Evolutionary conservation across 1,140 invertebrate genomes (phyloP).

Genomic region (Octopus sinensis): DNA sequence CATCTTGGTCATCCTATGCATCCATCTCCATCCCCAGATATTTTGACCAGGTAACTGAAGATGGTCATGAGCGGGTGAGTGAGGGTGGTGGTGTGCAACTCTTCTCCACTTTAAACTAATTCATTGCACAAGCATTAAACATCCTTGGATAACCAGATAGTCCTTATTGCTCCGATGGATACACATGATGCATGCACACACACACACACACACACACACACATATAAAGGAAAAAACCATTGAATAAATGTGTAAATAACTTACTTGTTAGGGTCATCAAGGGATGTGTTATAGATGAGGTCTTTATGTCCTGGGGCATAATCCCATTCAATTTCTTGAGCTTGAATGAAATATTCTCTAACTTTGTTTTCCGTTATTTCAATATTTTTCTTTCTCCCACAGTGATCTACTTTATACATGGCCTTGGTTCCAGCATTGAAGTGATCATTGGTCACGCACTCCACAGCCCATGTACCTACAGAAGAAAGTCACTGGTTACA

Average conservation of each 20-base stretch:
- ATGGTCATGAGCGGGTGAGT: too few species aligned
- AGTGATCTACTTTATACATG: constrained; percentile 31
- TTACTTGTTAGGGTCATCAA: constrained; percentile 18
- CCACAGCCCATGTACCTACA: constrained; percentile 36
- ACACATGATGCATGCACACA: too few species aligned
- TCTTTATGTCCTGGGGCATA: constrained; percentile 34
- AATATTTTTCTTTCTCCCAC: not conserved
- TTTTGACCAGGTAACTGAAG: too few species aligned
- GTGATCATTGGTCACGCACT: constrained; percentile 37
- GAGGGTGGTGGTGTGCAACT: too few species aligned
- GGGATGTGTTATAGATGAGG: constrained; percentile 16
- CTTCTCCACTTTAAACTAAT: too few species aligned
- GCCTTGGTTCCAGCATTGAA: constrained; percentile 32
- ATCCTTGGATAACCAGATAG: too few species aligned
- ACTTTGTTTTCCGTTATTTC: constrained; percentile 11
- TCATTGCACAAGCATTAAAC: too few species aligned
- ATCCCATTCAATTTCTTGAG: constrained; percentile 33
- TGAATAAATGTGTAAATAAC: not conserved
- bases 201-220: too few species aligned
- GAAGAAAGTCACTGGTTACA: not conserved
- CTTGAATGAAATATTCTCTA: constrained; percentile 31
- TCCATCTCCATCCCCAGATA: too few species aligned
- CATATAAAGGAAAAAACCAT: too few species aligned
- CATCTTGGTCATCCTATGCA: too few species aligned
- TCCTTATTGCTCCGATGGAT: too few species aligned